These are phyloP conservation scores for Laticauda laticaudata DNA, from an alignment of 2,113 vertebrate species.

Conservation along the genomic window DNA sequence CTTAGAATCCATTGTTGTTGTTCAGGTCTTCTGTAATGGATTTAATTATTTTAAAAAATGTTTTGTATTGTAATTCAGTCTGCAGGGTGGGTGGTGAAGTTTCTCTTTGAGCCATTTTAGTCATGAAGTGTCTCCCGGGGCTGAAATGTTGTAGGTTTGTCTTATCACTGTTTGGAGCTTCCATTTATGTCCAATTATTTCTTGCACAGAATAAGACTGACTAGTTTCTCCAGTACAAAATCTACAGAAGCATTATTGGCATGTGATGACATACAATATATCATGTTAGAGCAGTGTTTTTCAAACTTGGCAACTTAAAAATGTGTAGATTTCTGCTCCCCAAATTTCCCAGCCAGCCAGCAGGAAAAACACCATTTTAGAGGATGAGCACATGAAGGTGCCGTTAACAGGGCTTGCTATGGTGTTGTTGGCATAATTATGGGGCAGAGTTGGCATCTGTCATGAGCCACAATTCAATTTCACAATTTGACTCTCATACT, in stretches of 20 bases:
- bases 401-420: neutral
- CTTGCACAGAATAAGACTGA: neutral
- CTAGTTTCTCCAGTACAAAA: neutral
- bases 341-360: neutral
- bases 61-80: neutral
- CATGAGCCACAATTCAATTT: too few relatives aligned
- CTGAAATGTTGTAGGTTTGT: neutral
- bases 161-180: neutral
- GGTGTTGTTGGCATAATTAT: neutral
- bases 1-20: neutral
- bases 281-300: neutral
- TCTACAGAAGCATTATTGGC: neutral
- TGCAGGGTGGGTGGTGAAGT: neutral
- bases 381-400: neutral
- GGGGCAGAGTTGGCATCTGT: neutral
- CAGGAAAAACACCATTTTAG: neutral
- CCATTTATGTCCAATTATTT: neutral
- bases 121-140: neutral
- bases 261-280: neutral
- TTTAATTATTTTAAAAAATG: neutral
- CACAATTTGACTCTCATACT: too few relatives aligned
- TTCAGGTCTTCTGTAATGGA: neutral
- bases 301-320: neutral
- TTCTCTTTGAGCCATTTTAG: neutral
- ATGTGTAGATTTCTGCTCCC: neutral